Conservation (phyloP, 2,797 vertebrate species). For the Trachops cirrhosus region DNA sequence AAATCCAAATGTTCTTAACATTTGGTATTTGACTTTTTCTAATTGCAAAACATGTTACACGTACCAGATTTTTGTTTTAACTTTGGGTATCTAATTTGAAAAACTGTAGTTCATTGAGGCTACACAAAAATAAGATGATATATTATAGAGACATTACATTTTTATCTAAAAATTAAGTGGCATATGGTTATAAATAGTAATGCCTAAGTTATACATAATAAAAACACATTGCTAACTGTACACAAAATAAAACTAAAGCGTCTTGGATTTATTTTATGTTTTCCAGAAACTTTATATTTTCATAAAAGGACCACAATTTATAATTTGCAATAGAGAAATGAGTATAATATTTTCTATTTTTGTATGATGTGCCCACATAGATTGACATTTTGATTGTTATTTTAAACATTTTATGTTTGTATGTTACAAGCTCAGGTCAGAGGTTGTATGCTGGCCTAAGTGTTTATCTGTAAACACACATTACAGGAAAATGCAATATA, state of each 20-base stretch:
- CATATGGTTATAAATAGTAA: neutral
- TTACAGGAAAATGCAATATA: neutral
- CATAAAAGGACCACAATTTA: neutral
- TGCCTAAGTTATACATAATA: neutral
- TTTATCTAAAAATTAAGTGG: constrained; percentile 25
- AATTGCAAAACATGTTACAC: neutral
- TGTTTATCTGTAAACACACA: neutral
- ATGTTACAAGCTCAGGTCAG: neutral
- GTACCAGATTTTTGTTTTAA: neutral
- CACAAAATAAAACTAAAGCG: neutral
- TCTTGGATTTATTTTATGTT: neutral
- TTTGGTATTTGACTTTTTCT: neutral
- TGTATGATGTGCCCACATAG: neutral
- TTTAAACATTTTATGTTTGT: neutral
- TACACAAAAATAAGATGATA: constrained; percentile 13
- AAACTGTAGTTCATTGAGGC: neutral
- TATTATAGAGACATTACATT: neutral
- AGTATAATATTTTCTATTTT: neutral
- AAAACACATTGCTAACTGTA: neutral
- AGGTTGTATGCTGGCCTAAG: neutral
- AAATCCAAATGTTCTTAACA: neutral
- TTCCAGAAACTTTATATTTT: neutral
- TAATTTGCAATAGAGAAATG: neutral
- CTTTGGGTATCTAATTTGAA: neutral
- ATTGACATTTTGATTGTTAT: constrained; percentile 19